Evolutionary conservation across 1,140 invertebrate genomes (phyloP).

Genomic region (Berghia stephanieae): DNA sequence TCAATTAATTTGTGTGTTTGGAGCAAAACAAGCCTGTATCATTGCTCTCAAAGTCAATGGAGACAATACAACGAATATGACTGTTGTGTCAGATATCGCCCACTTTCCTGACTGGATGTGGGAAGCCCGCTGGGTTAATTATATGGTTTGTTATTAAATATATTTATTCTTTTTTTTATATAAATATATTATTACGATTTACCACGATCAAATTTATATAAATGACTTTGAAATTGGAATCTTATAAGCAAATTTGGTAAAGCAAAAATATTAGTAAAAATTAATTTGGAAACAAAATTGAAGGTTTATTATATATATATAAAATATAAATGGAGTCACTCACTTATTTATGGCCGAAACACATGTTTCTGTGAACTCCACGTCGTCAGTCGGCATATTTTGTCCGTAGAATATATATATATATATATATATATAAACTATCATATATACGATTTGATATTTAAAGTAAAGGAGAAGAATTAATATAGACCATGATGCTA

Average conservation of each 20-base stretch:
- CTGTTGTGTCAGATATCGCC: constrained; percentile 10
- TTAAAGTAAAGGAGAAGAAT: no score
- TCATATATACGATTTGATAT: no score
- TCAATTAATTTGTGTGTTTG: constrained; percentile 33
- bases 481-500: no score
- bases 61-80: background rate
- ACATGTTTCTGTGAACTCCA: no score
- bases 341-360: no score
- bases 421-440: no score
- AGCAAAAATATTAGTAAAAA: background rate
- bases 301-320: no score
- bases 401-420: no score
- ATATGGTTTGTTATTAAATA: background rate
- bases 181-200: background rate
- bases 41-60: background rate
- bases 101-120: constrained; percentile 48
- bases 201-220: background rate
- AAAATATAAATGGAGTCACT: no score
- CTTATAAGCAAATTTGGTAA: background rate
- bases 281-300: no score
- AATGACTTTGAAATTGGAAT: background rate
- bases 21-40: constrained; percentile 31
- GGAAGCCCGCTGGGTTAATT: constrained; percentile 38
- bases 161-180: background rate
- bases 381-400: no score